Evolutionary conservation across 2,113 vertebrate species (phyloP), one percentile per base, ranked within the genome.

Genomic region (Neogale vison): DNA sequence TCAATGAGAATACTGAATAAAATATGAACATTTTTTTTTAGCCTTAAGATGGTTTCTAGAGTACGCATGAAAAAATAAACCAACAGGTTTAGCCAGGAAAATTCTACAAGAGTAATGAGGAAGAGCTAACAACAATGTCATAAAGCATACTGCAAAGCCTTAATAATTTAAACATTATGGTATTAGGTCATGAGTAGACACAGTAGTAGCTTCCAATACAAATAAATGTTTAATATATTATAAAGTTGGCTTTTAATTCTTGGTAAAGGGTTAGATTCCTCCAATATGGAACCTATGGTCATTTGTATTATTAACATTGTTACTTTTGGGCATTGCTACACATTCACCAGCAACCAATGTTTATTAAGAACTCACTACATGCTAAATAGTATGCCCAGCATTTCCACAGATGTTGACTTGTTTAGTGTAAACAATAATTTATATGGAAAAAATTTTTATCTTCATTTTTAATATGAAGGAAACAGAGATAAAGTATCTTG

Each of bases 401-500:
- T 96, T 86, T 84, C 55, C 34, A 21, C 3, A 76, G 76, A 6
- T 77, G 42, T 77, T 93, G n/a, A 76, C 57, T 65, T 93, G 5
- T 71, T 94, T 76, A 29, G 57, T 94, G 31, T 88, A 79, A 23
- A 65, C 12, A 74, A 63, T 63, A 77, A 39, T 34, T 14, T 0
- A 0, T 7, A 4, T 93, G 47, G 12, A 26, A 84, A 93, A 23
- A 90, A 55, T 59, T 72, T 20, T 61, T 77, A 61, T 74, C 50
- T 87, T 31, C 9, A 5, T 94, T 86, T 97, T 96, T 80, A 81
- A 81, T 65, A 45, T 52, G 21, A 88, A 39, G 67, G 94, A 26
- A 91, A 83, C 1, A 52, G 47, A 84, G 57, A 14, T 84, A 69
- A 92, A 24, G 3, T 36, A 12, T 39, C 52, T 74, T 80, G 24